These are phyloP conservation scores for Apostichopus leukothele DNA, from an alignment of 53 echinoderm and acorn worm genomes.

Conservation along the genomic window DNA sequence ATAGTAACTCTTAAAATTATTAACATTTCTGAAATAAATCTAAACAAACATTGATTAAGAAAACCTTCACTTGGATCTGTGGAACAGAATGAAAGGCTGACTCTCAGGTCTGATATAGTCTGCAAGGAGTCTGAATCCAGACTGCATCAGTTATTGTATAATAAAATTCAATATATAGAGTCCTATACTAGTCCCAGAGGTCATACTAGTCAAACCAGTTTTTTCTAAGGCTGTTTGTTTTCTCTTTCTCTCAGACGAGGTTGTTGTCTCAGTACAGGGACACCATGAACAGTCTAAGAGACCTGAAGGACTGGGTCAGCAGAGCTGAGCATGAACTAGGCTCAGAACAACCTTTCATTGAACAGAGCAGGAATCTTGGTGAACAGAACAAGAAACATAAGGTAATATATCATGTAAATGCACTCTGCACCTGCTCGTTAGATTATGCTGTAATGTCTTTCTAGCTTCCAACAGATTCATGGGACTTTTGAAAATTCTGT, in stretches of 20 bases:
- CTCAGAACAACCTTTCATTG: slow-evolving; percentile 89
- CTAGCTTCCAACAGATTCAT: too few species aligned
- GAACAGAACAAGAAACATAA: slow-evolving; percentile 97
- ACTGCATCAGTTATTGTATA: slow-evolving; percentile 61
- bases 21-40: too few species aligned
- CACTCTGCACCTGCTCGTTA: too few species aligned
- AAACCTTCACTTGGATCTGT: too few species aligned
- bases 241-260: slow-evolving; percentile 49
- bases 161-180: background rate
- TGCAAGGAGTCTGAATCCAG: slow-evolving; percentile 69
- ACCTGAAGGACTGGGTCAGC: slow-evolving; percentile 89
- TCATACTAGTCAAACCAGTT: too few species aligned
- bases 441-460: too few species aligned
- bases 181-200: too few species aligned
- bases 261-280: slow-evolving; percentile 73
- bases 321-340: slow-evolving; percentile 94
- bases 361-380: slow-evolving; percentile 73
- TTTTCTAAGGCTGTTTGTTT: background rate
- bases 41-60: too few species aligned
- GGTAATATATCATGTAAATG: slow-evolving; percentile 48
- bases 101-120: slow-evolving; percentile 28
- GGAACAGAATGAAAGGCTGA: too few species aligned
- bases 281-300: slow-evolving; percentile 65
- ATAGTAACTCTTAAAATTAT: too few species aligned
- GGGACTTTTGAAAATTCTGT: too few species aligned